Conservation (phyloP, 2,113 vertebrate species). For the Rhea pennata region DNA sequence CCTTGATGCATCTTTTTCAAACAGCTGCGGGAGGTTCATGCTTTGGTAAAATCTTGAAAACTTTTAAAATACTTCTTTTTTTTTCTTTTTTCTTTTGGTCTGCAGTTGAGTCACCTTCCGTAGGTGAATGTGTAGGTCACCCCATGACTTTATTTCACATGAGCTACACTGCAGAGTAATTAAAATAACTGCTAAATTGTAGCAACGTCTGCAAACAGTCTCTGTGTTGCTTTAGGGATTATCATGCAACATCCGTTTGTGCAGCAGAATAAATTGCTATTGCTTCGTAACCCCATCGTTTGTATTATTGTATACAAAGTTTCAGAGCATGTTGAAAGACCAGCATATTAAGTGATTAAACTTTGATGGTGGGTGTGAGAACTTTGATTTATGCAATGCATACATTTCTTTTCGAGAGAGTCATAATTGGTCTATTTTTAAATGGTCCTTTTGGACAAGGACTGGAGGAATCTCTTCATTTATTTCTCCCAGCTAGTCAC, state of each 20-base stretch:
- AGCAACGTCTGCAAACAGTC: constrained; percentile 56
- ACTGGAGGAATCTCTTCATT: not conserved
- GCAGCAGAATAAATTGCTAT: constrained; percentile 68
- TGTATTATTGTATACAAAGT: constrained; percentile 68
- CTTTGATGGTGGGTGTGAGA: constrained; percentile 68
- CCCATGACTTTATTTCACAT: constrained; percentile 51
- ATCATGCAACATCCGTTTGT: constrained; percentile 70
- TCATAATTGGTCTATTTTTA: constrained; percentile 64
- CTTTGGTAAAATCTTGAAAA: constrained; percentile 17
- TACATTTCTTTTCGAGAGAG: constrained; percentile 34
- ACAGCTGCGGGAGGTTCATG: not conserved
- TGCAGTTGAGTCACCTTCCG: not conserved
- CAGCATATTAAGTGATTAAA: constrained; percentile 70
- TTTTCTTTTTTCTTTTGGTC: not conserved
- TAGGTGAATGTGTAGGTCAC: constrained; percentile 25
- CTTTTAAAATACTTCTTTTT: not conserved
- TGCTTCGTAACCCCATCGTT: constrained; percentile 66
- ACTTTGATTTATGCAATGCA: constrained; percentile 67
- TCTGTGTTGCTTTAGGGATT: constrained; percentile 64
- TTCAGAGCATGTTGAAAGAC: constrained; percentile 67
- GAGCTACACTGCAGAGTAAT: constrained; percentile 17
- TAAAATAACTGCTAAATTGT: constrained; percentile 47
- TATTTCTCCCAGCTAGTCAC: not conserved
- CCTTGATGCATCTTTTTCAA: not conserved
- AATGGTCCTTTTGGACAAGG: not conserved